Evolutionary conservation across 2,113 vertebrate genomes (phyloP).

Genomic region (Protobothrops mucrosquamatus): DNA sequence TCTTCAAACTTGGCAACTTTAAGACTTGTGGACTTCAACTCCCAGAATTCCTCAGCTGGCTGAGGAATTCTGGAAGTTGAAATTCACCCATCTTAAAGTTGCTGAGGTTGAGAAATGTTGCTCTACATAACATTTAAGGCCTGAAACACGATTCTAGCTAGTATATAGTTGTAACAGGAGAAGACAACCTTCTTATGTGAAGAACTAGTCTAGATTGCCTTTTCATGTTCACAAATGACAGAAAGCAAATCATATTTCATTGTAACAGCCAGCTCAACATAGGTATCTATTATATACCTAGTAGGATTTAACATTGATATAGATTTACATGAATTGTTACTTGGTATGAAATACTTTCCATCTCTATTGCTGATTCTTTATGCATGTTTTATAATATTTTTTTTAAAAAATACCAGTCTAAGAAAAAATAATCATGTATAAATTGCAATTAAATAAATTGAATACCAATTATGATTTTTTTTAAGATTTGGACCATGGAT

Average conservation of each 20-base stretch:
- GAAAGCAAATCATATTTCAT: not conserved
- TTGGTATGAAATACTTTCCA: not conserved
- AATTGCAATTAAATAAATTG: not conserved
- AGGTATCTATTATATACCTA: not conserved
- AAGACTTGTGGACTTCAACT: too few relatives aligned
- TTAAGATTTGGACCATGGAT: not conserved
- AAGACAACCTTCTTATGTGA: not conserved
- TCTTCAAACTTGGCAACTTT: too few relatives aligned
- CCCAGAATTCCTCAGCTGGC: too few relatives aligned
- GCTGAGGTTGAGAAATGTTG: too few relatives aligned
- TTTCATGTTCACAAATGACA: not conserved
- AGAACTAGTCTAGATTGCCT: not conserved
- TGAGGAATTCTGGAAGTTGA: too few relatives aligned
- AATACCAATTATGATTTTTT: not conserved
- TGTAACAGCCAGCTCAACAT: not conserved
- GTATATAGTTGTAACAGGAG: not conserved
- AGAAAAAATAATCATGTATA: not conserved
- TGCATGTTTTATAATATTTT: not conserved
- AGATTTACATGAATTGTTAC: not conserved
- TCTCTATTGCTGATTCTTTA: not conserved
- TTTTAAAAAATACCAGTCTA: not conserved
- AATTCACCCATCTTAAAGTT: too few relatives aligned
- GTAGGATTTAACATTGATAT: not conserved
- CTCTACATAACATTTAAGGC: too few relatives aligned
- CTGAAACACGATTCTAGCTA: too few relatives aligned